phyloP scores from a whole-genome alignment of 2,888 invertebrate species.

The Aromia moschata region DNA sequence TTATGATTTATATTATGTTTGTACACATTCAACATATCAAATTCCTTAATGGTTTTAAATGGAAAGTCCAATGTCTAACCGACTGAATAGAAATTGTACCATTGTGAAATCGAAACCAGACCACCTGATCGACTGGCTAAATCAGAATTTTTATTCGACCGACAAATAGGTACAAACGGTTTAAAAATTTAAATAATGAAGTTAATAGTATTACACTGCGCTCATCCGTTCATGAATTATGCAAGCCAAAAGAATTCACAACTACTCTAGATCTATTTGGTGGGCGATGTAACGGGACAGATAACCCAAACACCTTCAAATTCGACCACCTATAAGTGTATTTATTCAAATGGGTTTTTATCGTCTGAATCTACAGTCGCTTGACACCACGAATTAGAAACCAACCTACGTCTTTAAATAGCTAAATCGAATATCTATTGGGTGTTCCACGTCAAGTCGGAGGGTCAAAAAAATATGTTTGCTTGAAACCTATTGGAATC shows the following conservation, averaged over 20 bases:
- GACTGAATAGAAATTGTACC: too few species aligned
- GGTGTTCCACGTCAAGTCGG: too few species aligned
- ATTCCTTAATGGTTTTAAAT: too few species aligned
- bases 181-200: background rate
- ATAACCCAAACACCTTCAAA: constrained; percentile 4
- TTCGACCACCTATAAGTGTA: constrained; percentile 12
- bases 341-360: constrained; percentile 1
- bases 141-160: background rate
- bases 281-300: constrained; percentile 16
- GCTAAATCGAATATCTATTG: too few species aligned
- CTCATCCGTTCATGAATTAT: constrained; percentile 1
- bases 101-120: too few species aligned
- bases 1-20: too few species aligned
- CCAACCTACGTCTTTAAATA: background rate
- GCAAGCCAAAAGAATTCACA: background rate
- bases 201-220: constrained; percentile 4
- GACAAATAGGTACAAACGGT: background rate
- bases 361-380: background rate
- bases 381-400: background rate
- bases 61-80: too few species aligned
- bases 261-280: background rate
- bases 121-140: too few species aligned
- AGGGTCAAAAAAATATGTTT: too few species aligned
- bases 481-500: too few species aligned
- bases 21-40: too few species aligned